phyloP scores from a whole-genome alignment of 2,113 vertebrate genomes.

The Perca flavescens region DNA sequence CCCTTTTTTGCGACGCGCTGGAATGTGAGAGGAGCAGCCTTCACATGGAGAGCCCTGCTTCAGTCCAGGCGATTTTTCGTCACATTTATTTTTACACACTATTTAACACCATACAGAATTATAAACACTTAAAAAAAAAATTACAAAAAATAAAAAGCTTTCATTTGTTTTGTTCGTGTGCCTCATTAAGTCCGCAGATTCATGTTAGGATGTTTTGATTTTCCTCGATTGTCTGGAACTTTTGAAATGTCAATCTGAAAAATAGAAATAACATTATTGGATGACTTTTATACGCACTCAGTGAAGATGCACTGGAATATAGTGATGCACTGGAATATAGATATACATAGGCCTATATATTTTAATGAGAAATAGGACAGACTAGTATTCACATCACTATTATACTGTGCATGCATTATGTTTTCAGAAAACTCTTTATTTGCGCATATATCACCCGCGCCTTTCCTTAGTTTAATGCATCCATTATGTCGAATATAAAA shows the following conservation, averaged over 20 bases:
- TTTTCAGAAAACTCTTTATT: slow-evolving; percentile 23
- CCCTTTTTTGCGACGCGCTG: slow-evolving; percentile 72
- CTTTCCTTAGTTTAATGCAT: not conserved
- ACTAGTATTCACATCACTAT: not conserved
- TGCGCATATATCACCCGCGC: not conserved
- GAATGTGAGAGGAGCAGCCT: slow-evolving; percentile 76
- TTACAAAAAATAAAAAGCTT: no score
- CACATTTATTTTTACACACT: slow-evolving; percentile 6
- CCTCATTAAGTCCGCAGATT: not conserved
- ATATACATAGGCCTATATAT: not conserved
- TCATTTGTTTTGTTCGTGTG: not conserved
- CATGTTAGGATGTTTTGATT: not conserved
- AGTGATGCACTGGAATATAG: not conserved
- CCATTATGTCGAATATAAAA: slow-evolving; percentile 13
- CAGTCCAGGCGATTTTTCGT: slow-evolving; percentile 8
- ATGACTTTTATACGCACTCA: not conserved
- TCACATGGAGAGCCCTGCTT: slow-evolving; percentile 51
- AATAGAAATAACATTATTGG: not conserved
- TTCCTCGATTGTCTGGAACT: not conserved
- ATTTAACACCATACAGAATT: not conserved
- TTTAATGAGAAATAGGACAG: not conserved
- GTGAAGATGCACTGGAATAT: not conserved
- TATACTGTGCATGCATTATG: not conserved
- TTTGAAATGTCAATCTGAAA: not conserved
- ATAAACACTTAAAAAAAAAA: no score